Evolutionary conservation across 2,888 invertebrate genomes (phyloP).

Genomic region (Anthophora plumipes): DNA sequence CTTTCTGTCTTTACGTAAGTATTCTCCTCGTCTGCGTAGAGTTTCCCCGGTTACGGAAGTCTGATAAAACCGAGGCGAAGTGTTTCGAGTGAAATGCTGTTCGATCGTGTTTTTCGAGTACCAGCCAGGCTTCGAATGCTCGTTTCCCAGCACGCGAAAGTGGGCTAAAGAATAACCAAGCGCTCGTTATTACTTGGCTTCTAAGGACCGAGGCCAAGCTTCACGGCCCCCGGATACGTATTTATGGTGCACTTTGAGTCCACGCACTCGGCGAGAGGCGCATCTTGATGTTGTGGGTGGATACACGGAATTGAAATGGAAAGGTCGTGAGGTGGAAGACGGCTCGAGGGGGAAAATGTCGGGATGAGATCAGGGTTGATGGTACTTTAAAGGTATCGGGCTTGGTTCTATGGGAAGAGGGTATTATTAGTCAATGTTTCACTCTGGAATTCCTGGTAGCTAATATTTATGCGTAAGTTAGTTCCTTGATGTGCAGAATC

Average conservation of each 20-base stretch:
- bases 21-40: background rate
- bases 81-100: constrained; percentile 15
- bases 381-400: background rate
- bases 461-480: too few species aligned
- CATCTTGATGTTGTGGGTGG: constrained; percentile 20
- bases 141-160: constrained; percentile 9
- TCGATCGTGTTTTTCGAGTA: background rate
- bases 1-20: background rate
- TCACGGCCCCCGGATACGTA: background rate
- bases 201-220: background rate
- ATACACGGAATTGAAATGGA: background rate
- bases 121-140: too few species aligned
- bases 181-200: background rate
- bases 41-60: constrained; percentile 40
- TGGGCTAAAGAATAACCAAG: constrained; percentile 18
- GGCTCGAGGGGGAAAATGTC: background rate
- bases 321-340: background rate
- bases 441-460: too few species aligned
- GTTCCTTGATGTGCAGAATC: too few species aligned
- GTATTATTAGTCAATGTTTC: too few species aligned
- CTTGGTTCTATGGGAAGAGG: too few species aligned
- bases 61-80: constrained; percentile 23
- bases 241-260: constrained; percentile 14
- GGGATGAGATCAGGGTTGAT: background rate
- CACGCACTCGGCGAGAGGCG: background rate